Percentiles rank a stretch among this genome's conserved stretches.
phyloP scores from a whole-genome alignment of 2,113 vertebrate species.

The Motacilla tschutschensis region DNA sequence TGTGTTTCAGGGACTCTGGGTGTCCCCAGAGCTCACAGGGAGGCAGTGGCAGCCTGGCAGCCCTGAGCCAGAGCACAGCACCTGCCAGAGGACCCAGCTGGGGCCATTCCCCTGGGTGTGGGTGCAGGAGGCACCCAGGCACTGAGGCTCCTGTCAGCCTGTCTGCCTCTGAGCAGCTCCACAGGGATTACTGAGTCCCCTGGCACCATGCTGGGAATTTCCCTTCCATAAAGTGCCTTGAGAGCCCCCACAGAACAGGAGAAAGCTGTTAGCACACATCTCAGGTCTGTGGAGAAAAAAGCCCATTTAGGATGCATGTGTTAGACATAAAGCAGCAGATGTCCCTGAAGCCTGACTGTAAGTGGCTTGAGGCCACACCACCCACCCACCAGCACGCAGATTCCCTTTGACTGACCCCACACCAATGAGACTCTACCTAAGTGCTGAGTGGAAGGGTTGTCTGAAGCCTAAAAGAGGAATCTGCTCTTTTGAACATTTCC shows the following conservation, averaged over 20 bases:
- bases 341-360: background rate
- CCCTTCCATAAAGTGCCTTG: background rate
- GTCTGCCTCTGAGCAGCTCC: background rate
- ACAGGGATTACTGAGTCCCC: rapidly evolving
- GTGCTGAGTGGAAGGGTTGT: background rate
- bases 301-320: background rate
- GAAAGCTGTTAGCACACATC: background rate
- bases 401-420: background rate
- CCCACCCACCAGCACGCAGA: background rate
- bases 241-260: background rate
- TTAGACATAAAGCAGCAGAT: background rate
- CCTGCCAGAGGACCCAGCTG: background rate
- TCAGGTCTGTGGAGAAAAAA: background rate
- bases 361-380: background rate
- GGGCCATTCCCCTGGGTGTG: background rate
- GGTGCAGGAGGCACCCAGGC: background rate
- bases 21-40: background rate
- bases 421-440: background rate
- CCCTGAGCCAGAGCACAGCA: background rate
- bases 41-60: background rate
- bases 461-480: background rate
- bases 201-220: background rate
- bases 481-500: background rate
- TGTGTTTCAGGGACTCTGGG: background rate
- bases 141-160: background rate